These are phyloP conservation scores for Heliothis subflexa DNA, from an alignment of 1,140 invertebrate species.

Conservation along the genomic window DNA sequence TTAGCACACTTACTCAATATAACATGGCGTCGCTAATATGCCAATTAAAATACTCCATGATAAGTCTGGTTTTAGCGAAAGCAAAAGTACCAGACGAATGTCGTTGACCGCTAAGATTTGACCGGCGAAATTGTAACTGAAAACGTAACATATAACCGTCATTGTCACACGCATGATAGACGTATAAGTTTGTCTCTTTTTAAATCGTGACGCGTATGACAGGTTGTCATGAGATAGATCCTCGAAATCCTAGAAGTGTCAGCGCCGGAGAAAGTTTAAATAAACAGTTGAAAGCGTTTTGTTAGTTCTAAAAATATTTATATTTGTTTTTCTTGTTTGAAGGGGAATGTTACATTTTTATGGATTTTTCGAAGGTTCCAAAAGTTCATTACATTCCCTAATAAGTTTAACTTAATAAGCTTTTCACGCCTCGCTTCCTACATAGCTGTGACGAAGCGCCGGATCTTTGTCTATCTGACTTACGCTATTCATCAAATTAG, in stretches of 20 bases:
- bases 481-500: too few relatives aligned
- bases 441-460: too few relatives aligned
- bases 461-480: too few relatives aligned
- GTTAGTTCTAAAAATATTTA: slow-evolving; percentile 60
- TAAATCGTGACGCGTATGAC: slow-evolving; percentile 41
- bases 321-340: slow-evolving; percentile 28
- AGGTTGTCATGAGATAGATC: slow-evolving; percentile 49
- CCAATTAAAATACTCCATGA: slow-evolving; percentile 23
- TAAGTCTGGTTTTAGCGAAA: slow-evolving; percentile 56
- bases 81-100: slow-evolving; percentile 56
- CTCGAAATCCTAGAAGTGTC: slow-evolving; percentile 53
- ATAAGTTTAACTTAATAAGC: too few relatives aligned
- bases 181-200: slow-evolving; percentile 42
- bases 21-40: slow-evolving; percentile 3
- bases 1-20: slow-evolving; percentile 29
- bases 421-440: too few relatives aligned
- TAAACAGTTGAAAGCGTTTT: slow-evolving; percentile 64
- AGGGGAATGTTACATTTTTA: not conserved
- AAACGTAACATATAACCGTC: slow-evolving; percentile 45
- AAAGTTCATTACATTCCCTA: too few relatives aligned
- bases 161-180: slow-evolving; percentile 22
- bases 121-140: slow-evolving; percentile 52
- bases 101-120: slow-evolving; percentile 56
- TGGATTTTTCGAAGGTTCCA: not conserved
- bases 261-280: slow-evolving; percentile 72